Base-by-base conservation (phyloP, 2,113 vertebrate species). In the Corydoras maculifer region DNA sequence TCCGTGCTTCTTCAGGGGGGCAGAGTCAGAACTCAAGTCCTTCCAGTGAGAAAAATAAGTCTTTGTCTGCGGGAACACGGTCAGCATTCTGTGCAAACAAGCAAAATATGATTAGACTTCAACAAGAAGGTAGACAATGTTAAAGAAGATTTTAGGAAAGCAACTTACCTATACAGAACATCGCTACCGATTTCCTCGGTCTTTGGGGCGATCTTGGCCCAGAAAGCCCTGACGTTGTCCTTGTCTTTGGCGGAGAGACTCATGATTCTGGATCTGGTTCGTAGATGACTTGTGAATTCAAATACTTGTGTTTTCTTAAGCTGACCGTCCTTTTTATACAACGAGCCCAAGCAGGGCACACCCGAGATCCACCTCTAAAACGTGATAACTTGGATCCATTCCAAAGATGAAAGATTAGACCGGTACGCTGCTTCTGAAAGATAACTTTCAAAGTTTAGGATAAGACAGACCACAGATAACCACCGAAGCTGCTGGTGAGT, bases 1-100 rank as follows among this genome's bases (percentile, higher is more conserved):
- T 58, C 94, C 93, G 0, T 96, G 94, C 2, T 0, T 78, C 82
- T 71, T 82, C 55, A 90, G 1, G 4, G 82, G 78, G 12, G 76
- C 14, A 1, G 92, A 94, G 77, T 66, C 75, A 0, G 74, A 76
- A 2, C 43, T 76, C 12, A 82, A 0, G 75, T 91, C 86, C 14
- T 25, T 2, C 9, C 87, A 89, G 83, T 89, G 88, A 15, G 85
- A n/a, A 80, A 93, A 93, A 85, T 91, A 92, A 75, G 85, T 88
- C 86, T 91, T 92, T 78, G 89, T 91, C 60, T 74, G 30, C 54
- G 88, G 89, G 80, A 78, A 84, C 78, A 69, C 0, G 1, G 0
- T 0, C 9, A 74, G 62, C 71, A 74, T 77, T 73, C 71, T 77
- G 51, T 3, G 13, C 7, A 60, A 57, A 69, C 2, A 10, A 57